Base-by-base conservation (phyloP, 2,888 invertebrate genomes). In the Scaptomyza flava region DNA sequence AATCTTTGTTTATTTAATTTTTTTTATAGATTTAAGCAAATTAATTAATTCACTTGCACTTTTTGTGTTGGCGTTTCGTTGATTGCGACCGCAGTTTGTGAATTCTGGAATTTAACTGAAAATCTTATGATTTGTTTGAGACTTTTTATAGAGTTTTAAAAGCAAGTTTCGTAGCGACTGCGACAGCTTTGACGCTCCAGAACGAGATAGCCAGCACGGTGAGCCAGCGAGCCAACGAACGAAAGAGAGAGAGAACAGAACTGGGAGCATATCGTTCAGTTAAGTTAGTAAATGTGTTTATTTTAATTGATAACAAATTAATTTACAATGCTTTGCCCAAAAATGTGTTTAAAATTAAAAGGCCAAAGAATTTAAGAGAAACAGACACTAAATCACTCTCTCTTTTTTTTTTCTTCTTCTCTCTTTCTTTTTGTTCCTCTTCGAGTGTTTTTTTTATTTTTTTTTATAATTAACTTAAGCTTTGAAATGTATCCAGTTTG, bases 41-140 rank as follows among this genome's bases (percentile, higher is more conserved):
- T 54, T 12, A 41, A 6, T 23, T 23, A 6, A 27, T 2, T 50
- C 43, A 63, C 31, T 38, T 51, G 65, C 53, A 46, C 53, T 42
- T 42, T 31, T 23, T 34, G 12, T 20, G 4, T 8, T 20, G 33
- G 6, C 1, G 2, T 34, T 34, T 31, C 6, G 33, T 20, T 14
- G 20, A 34, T 45, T 41, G 69, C 79, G 73, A 88, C 90, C 83
- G 89, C 81, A 74, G 78, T 79, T 88, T 81, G 75, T 79, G 79
- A 87, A 86, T 89, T 90, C 87, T 58, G 75, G 85, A 87, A 84
- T 79, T 89, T 82, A 89, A 91, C 90, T 90, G 89, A 87, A 90
- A 90, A 84, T 89, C 81, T 86, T 89, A 71, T 87, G 85, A 90
- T 89, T 83, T 79, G 77, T 72, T 82, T 82, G 77, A 82, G 86